A percentile compares a stretch with the other conserved stretches of the same genome.
phyloP scores from a whole-genome alignment of 2,797 vertebrate species.

The Arnoldichthys spilopterus region DNA sequence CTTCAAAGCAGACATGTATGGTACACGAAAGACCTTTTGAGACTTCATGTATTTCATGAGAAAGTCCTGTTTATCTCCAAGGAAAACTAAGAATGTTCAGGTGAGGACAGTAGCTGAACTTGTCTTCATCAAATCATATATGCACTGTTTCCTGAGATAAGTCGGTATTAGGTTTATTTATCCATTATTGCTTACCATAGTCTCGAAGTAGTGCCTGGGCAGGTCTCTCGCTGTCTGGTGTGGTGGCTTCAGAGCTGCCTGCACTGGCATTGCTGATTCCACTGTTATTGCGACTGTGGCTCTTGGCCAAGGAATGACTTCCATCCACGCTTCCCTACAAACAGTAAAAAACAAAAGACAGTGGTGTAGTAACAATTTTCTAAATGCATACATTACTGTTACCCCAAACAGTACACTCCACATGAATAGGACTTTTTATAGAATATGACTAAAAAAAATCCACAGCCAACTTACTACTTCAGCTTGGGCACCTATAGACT shows the following conservation, averaged over 20 bases:
- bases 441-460: background rate
- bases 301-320: slow-evolving; percentile 71
- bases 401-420: background rate
- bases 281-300: slow-evolving; percentile 88
- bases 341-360: slow-evolving; percentile 1
- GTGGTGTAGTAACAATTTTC: background rate
- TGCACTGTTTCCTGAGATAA: background rate
- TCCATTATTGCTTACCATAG: slow-evolving; percentile 77
- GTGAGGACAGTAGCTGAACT: background rate
- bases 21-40: background rate
- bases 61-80: background rate
- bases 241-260: slow-evolving; percentile 84
- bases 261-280: slow-evolving; percentile 86
- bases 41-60: background rate
- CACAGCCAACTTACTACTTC: slow-evolving; percentile 77
- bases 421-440: background rate
- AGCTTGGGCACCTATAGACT: slow-evolving; percentile 84
- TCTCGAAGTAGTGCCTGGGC: slow-evolving; percentile 87
- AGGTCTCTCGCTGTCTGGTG: slow-evolving; percentile 86
- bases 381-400: background rate
- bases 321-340: slow-evolving; percentile 62
- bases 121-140: background rate
- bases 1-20: background rate
- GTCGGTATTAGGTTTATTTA: background rate
- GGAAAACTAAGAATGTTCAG: background rate